Evolutionary conservation across 2,888 invertebrate genomes (phyloP), one percentile per base, ranked within the genome.

Genomic region (Apomyelois bistriatella): DNA sequence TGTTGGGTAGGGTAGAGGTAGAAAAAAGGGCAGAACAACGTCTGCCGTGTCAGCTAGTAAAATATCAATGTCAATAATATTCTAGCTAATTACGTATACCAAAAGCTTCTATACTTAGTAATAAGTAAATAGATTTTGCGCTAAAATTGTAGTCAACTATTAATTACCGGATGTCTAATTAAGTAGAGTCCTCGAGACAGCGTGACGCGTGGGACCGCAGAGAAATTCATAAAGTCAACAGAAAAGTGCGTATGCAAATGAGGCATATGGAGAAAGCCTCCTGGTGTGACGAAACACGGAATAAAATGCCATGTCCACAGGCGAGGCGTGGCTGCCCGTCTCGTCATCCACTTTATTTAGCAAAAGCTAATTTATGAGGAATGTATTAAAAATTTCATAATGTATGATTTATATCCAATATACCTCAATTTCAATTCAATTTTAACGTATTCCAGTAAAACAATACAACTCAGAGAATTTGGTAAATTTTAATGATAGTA

Each of bases 211-310:
- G 58, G 61, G 64, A 35, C 7, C 41, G 38, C 48, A 30, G 85
- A 75, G 88, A 89, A 88, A 89, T 84, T 85, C 72, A 67, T 72
- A 77, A 70, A 78, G 68, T 73, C 88, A 87, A 90, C 85, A 86
- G 73, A 82, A 76, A 79, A 73, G 72, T 77, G 78, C 76, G 79
- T 35, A 82, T 85, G 82, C 76, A 85, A 85, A 86, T 80, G 79
- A 80, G 74, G 70, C 66, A 67, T 58, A 57, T 59, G 72, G 85
- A 82, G 89, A 90, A 90, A 90, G 89, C 79, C 67, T 65, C 60
- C 65, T 68, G 73, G 65, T 69, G 73, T 83, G 81, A 81, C 76
- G 82, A 81, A 82, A 88, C 79, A 68, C 60, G 74, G 66, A 68
- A 72, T 76, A 79, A 79, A 78, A 68, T 67, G 72, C 69, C 74